Percentiles rank a stretch among this genome's conserved stretches.
These are phyloP conservation scores for Phasianus colchicus DNA, from an alignment of 2,113 vertebrate species.

Conservation along the genomic window DNA sequence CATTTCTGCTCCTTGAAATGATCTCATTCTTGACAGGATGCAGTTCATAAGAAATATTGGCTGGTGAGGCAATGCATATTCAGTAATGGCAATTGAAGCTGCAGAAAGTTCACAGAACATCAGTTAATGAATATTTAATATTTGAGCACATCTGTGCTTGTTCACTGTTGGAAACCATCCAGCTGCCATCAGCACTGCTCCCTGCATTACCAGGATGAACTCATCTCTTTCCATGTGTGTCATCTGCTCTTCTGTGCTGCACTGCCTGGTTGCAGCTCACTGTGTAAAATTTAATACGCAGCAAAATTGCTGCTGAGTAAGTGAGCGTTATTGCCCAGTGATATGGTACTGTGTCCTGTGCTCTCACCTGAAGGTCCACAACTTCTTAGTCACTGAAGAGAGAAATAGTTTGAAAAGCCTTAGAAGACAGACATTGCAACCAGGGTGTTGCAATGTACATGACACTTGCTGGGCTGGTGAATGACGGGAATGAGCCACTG, in stretches of 20 bases:
- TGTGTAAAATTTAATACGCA: neutral
- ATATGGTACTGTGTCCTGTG: neutral
- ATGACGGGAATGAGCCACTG: neutral
- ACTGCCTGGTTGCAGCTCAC: neutral
- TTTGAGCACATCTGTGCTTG: slow-evolving; percentile 11
- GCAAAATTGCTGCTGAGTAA: neutral
- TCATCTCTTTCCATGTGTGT: neutral
- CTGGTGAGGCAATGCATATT: slow-evolving; percentile 43
- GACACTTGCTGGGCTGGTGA: neutral
- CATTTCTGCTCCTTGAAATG: slow-evolving; percentile 21
- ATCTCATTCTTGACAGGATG: slow-evolving; percentile 51
- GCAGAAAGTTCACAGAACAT: slow-evolving; percentile 37
- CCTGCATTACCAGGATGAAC: neutral
- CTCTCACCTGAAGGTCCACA: neutral
- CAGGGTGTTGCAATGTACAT: neutral
- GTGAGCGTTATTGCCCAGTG: neutral
- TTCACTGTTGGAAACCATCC: neutral
- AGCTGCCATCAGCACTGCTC: neutral
- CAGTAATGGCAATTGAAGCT: slow-evolving; percentile 1
- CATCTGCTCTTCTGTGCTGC: neutral
- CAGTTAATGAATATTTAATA: slow-evolving; percentile 17
- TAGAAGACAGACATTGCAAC: neutral
- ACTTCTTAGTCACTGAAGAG: neutral
- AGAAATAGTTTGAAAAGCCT: neutral
- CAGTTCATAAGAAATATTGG: slow-evolving; percentile 22